Conservation (phyloP, 2,113 vertebrate species). For the Acinonyx jubatus region DNA sequence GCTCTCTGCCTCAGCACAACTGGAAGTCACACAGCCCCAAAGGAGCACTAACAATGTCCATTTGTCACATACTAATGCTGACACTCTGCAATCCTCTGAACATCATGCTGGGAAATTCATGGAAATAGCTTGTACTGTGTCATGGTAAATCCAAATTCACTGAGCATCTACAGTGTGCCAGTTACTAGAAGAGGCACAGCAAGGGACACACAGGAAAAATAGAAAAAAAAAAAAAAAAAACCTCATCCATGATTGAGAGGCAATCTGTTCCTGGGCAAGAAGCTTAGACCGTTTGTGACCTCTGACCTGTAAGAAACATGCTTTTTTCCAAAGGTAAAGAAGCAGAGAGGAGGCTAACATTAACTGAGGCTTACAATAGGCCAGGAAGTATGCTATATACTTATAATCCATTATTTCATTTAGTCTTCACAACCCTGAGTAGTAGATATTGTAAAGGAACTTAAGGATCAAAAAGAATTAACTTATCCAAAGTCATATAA, state of each 20-base stretch:
- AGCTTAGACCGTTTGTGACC: background rate
- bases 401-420: background rate
- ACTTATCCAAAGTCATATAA: background rate
- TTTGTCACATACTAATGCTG: background rate
- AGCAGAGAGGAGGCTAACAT: background rate
- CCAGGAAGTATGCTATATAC: background rate
- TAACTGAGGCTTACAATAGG: background rate
- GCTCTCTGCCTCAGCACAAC: conserved; percentile 11
- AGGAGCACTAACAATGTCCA: conserved; percentile 1
- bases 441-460: background rate
- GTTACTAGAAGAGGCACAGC: background rate
- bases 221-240: background rate
- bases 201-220: background rate
- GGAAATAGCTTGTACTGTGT: background rate
- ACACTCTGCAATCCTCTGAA: background rate
- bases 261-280: background rate
- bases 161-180: background rate
- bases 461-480: background rate
- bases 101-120: background rate
- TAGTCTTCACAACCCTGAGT: background rate
- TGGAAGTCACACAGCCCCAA: conserved; percentile 10
- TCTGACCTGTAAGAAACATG: background rate
- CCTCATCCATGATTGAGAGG: background rate
- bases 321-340: background rate
- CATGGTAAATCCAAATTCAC: background rate